Evolutionary conservation across 2,888 invertebrate species (phyloP).

Genomic region (Margaritifera margaritifera): DNA sequence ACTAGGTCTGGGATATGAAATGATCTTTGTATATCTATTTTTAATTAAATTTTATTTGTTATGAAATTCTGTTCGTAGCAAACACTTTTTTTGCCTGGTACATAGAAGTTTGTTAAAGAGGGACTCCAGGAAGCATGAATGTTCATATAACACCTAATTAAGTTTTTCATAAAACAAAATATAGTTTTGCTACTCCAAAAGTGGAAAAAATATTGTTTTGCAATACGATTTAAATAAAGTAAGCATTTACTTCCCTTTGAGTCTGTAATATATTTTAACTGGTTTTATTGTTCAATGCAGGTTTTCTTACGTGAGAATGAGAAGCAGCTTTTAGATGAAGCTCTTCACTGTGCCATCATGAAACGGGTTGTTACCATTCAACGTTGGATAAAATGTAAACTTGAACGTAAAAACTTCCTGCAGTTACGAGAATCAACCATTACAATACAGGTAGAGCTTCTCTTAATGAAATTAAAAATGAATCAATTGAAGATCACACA

Average conservation of each 20-base stretch:
- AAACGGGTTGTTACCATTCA: slow-evolving; percentile 93
- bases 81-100: not conserved
- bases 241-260: not conserved
- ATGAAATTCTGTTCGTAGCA: too few relatives aligned
- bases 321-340: slow-evolving; percentile 91
- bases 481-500: not conserved
- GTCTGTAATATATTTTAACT: not conserved
- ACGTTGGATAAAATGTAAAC: slow-evolving; percentile 88
- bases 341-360: slow-evolving; percentile 94
- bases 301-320: slow-evolving; percentile 94
- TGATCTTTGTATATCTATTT: too few relatives aligned
- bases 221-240: not conserved
- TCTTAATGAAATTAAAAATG: not conserved
- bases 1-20: too few relatives aligned
- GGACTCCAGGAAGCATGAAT: not conserved
- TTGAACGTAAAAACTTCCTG: slow-evolving; percentile 85
- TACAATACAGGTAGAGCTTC: slow-evolving; percentile 79
- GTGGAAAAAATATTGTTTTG: not conserved
- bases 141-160: too few relatives aligned
- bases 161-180: not conserved
- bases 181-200: not conserved
- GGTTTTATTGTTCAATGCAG: slow-evolving; percentile 47
- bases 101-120: not conserved
- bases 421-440: slow-evolving; percentile 83
- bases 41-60: too few relatives aligned